These are phyloP conservation scores for Drosophila sp. DNA, from an alignment of 1,140 invertebrate species.

Conservation along the genomic window DNA sequence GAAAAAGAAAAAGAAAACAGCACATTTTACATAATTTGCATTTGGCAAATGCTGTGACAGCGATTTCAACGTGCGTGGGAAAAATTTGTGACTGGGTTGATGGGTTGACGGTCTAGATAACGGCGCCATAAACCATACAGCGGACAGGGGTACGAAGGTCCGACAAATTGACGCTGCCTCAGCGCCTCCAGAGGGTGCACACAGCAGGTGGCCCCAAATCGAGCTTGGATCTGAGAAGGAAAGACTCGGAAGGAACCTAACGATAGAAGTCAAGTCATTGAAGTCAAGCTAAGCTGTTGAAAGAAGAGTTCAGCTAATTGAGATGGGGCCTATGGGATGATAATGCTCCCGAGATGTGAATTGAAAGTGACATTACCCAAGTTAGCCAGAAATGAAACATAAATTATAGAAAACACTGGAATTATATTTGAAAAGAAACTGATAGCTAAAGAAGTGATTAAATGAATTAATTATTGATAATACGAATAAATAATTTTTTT, in stretches of 20 bases:
- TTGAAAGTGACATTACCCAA: background rate
- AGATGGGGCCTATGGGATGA: conserved; percentile 6
- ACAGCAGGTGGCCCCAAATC: conserved; percentile 38
- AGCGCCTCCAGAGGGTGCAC: conserved; percentile 41
- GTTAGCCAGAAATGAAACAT: background rate
- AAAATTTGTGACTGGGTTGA: conserved; percentile 60
- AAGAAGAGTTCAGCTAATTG: conserved; percentile 25
- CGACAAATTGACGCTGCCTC: conserved; percentile 28
- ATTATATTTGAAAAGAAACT: too few relatives aligned
- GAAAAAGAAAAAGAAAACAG: conserved; percentile 59
- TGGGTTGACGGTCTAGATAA: conserved; percentile 38
- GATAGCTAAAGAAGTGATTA: too few relatives aligned
- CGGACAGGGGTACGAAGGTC: conserved; percentile 14
- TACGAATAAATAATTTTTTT: too few relatives aligned
- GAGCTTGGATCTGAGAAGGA: background rate
- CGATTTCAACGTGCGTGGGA: conserved; percentile 70
- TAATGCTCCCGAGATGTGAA: conserved; percentile 9
- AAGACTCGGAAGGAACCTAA: conserved; percentile 1
- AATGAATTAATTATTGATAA: too few relatives aligned
- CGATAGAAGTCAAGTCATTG: conserved; percentile 29
- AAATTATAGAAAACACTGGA: background rate
- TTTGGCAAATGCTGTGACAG: conserved; percentile 47
- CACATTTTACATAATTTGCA: conserved; percentile 75
- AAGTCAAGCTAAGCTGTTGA: conserved; percentile 42
- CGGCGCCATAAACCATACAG: conserved; percentile 58